Base-by-base conservation (phyloP, 1,140 invertebrate genomes). In the Pteromalus puparum region DNA sequence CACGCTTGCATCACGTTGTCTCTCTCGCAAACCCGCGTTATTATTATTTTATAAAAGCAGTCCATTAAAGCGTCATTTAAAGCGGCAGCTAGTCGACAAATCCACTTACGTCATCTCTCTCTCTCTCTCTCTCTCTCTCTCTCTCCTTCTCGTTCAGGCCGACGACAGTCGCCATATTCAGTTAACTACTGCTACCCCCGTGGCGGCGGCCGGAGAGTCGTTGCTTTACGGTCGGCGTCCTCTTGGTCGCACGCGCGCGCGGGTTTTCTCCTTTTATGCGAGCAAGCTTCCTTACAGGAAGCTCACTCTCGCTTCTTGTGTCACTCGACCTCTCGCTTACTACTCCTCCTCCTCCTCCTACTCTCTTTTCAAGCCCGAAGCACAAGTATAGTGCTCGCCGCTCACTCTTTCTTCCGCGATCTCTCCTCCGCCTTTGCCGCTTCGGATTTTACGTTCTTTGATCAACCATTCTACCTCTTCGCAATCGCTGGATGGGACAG, bases 401-500 rank as follows among this genome's bases (percentile, higher is more conserved):
- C 46, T 48, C 46, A 48, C 46, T 34, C 10, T 34, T 65, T 68
- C 46, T 34, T 68, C 65, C 24, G 13, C 42, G 0, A 18, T 12
- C 15, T 24, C 61, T 42, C 28, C 12, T 67, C 3, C 76, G 1
- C 72, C 18, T 42, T 68, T 38, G 15, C 38, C 70, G 9, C 82
- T 79, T 81, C 38, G 28, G 42, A 85, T 85, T 85, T 73, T 75
- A 86, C 75, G 80, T 87, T 86, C 88, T 90, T 89, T 90, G 89
- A 90, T 90, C 89, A 89, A 86, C 86, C 86, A 88, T 89, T 87
- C 87, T 82, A 72, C 24, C 77, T 34, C n/a, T 65, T 78, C 46
- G 79, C 79, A 85, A 81, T 85, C 79, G 84, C 53, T 46, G 38
- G 70, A 67, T 75, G 26, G 26, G 24, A 74, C 73, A 61, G 18